Conservation (phyloP, 2,797 vertebrate species). For the Paratrypauchen microcephalus region DNA sequence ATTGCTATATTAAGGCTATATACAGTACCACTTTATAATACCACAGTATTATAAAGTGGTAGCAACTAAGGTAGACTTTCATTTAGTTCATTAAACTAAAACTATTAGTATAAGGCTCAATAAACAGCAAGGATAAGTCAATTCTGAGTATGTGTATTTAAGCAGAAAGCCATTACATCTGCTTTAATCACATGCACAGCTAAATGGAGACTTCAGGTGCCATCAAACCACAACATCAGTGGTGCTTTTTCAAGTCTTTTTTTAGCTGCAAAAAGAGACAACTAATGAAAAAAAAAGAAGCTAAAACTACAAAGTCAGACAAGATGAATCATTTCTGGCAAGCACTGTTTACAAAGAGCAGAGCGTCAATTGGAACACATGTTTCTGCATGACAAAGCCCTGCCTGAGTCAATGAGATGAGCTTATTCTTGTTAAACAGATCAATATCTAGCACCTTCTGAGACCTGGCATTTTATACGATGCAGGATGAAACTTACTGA, state of each 20-base stretch:
- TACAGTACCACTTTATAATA: too few species aligned
- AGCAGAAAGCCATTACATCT: not conserved
- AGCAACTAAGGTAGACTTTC: too few species aligned
- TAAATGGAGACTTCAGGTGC: constrained; percentile 10
- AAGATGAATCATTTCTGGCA: constrained; percentile 37
- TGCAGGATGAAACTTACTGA: not conserved
- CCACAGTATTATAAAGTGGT: too few species aligned
- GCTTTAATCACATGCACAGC: not conserved
- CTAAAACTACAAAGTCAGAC: constrained; percentile 20
- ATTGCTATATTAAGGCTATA: too few species aligned
- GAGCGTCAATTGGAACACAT: constrained; percentile 27
- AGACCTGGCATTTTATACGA: constrained; percentile 2
- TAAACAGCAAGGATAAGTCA: too few species aligned
- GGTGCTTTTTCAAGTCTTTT: constrained; percentile 10
- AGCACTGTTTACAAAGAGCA: constrained; percentile 25
- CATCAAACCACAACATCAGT: constrained; percentile 19
- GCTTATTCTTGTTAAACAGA: constrained; percentile 11
- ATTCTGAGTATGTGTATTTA: not conserved
- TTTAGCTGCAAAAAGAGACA: constrained; percentile 20
- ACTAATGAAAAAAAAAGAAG: constrained; percentile 38
- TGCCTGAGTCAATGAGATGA: constrained; percentile 34
- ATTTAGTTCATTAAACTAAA: too few species aligned
- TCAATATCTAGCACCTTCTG: constrained; percentile 1
- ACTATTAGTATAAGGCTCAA: too few species aligned
- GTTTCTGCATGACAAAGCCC: constrained; percentile 31